Percentiles rank a stretch among this genome's conserved stretches.
phyloP scores from a whole-genome alignment of 1,140 invertebrate genomes.

The Laupala kohalensis region DNA sequence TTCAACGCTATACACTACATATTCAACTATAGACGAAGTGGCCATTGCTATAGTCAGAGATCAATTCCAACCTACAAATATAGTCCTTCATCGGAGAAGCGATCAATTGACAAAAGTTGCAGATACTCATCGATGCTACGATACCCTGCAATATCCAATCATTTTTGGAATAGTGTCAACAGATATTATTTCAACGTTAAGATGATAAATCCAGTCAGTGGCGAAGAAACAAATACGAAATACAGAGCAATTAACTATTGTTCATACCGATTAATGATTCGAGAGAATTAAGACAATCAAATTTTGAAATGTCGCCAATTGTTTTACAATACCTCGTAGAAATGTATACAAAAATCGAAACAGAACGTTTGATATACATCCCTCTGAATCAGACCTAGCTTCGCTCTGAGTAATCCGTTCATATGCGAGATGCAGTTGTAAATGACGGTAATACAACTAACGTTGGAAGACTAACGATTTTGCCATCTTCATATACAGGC shows the following conservation, averaged over 20 bases:
- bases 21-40: conserved; percentile 30
- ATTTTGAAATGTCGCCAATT: conserved; percentile 21
- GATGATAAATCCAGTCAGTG: conserved; percentile 1
- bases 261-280: conserved; percentile 23
- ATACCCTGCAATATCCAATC: conserved; percentile 27
- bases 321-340: conserved; percentile 29
- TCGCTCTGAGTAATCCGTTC: conserved; percentile 32
- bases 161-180: conserved; percentile 20
- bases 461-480: conserved; percentile 12
- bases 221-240: conserved; percentile 17
- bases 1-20: too few species aligned
- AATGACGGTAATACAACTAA: conserved; percentile 9
- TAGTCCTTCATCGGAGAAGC: conserved; percentile 27
- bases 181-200: conserved; percentile 14
- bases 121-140: conserved; percentile 28
- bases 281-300: too few species aligned
- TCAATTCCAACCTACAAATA: conserved; percentile 27
- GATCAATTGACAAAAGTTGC: conserved; percentile 17
- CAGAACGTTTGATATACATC: conserved; percentile 25
- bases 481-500: conserved; percentile 8
- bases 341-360: conserved; percentile 28
- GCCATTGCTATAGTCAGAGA: conserved; percentile 28
- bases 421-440: conserved; percentile 25
- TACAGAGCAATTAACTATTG: conserved; percentile 22
- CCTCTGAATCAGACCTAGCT: conserved; percentile 25